Conservation (phyloP, 1,140 invertebrate species). For the Nephila pilipes region DNA sequence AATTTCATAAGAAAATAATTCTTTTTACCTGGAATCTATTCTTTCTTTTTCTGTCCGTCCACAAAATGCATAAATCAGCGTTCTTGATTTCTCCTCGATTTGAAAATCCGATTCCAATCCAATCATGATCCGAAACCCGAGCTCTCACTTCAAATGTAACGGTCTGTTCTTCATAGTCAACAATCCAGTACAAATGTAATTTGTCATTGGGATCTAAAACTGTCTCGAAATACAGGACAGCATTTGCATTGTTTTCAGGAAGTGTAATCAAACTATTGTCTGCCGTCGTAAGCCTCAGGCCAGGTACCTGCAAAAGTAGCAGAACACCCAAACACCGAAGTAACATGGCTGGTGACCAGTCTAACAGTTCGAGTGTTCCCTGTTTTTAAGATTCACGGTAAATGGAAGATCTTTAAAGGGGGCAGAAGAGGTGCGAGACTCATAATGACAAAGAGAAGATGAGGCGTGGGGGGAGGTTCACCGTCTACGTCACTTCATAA, state of each 20-base stretch:
- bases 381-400: background rate
- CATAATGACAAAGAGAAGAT: conserved; percentile 6
- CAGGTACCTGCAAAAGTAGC: background rate
- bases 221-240: conserved; percentile 75
- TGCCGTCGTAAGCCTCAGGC: background rate
- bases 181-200: conserved; percentile 78
- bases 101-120: conserved; percentile 96
- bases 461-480: background rate
- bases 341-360: conserved; percentile 16
- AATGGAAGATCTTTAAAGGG: background rate
- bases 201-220: conserved; percentile 77
- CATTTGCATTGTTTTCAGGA: background rate
- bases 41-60: conserved; percentile 86
- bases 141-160: conserved; percentile 79
- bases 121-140: conserved; percentile 80
- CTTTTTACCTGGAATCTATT: conserved; percentile 86
- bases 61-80: conserved; percentile 93
- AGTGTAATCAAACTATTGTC: background rate
- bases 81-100: conserved; percentile 89
- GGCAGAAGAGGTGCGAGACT: background rate
- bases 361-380: background rate
- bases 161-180: conserved; percentile 78
- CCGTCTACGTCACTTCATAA: conserved; percentile 33
- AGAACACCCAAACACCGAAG: background rate
- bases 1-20: background rate